phyloP scores from a whole-genome alignment of 2,888 invertebrate genomes.

The Holacanthella duospinosa region DNA sequence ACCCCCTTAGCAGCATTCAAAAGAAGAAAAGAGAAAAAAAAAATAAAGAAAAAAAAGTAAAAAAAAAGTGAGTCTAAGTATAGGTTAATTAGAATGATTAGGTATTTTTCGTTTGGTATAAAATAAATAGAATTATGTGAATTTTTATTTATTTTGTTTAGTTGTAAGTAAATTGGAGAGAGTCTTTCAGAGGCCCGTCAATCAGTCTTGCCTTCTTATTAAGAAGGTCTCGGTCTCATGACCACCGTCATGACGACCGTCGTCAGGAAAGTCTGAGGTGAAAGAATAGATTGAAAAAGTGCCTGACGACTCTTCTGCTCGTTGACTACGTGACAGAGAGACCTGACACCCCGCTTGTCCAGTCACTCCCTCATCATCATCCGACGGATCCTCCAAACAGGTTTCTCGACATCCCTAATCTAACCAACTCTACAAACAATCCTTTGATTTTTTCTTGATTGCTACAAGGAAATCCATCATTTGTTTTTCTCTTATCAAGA shows the following conservation, averaged over 20 bases:
- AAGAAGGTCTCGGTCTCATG: neutral
- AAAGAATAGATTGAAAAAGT: neutral
- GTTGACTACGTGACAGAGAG: no score
- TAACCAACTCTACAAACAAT: neutral
- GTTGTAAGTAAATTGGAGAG: neutral
- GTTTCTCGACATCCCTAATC: no score
- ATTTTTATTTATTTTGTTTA: neutral
- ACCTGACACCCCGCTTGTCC: neutral
- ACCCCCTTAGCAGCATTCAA: no score
- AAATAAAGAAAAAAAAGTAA: no score
- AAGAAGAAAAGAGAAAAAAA: no score
- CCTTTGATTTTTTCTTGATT: neutral
- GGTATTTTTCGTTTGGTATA: no score
- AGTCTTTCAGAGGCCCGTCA: neutral
- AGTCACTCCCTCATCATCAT: neutral
- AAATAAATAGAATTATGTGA: neutral
- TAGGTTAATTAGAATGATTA: no score
- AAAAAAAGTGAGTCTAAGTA: no score
- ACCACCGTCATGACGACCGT: neutral
- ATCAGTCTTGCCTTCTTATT: neutral
- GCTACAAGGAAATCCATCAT: neutral
- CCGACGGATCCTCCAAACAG: neutral
- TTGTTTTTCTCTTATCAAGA: neutral
- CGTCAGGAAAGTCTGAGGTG: neutral
- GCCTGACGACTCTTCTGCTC: neutral